Evolutionary conservation across 2,113 vertebrate genomes (phyloP).

Genomic region (Vimba vimba): DNA sequence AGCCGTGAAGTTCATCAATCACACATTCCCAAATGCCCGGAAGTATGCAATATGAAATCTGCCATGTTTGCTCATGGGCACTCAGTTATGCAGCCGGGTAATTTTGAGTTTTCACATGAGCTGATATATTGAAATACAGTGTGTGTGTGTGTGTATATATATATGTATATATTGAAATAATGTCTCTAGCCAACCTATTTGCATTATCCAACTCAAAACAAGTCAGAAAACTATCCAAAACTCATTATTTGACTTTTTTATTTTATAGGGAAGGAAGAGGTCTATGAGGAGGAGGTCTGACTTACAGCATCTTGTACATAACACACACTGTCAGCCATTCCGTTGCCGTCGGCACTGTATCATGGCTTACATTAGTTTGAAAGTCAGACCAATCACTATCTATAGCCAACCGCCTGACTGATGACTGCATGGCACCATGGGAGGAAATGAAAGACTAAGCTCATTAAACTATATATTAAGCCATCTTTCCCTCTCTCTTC

Average conservation of each 20-base stretch:
- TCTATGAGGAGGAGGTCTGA: not conserved
- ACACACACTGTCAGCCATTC: not conserved
- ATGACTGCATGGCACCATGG: conserved; percentile 16
- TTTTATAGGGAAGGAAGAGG: not conserved
- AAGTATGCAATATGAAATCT: not conserved
- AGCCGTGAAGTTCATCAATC: conserved; percentile 28
- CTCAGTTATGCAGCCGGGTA: not conserved
- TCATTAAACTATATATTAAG: conserved; percentile 45
- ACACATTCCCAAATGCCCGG: conserved; percentile 4
- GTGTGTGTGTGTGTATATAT: too few species aligned
- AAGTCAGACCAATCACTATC: conserved; percentile 26
- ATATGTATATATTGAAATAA: too few species aligned
- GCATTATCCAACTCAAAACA: too few species aligned
- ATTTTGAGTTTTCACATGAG: conserved; percentile 4
- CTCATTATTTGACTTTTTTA: too few species aligned
- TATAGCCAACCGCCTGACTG: conserved; percentile 19
- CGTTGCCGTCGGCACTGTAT: not conserved
- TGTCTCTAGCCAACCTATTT: too few species aligned
- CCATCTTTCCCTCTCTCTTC: conserved; percentile 17
- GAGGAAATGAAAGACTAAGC: conserved; percentile 41
- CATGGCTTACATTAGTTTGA: conserved; percentile 19
- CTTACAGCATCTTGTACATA: not conserved
- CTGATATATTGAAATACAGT: not conserved
- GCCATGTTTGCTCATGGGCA: conserved; percentile 4
- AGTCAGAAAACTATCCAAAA: too few species aligned